Base-by-base conservation (phyloP, 2,113 vertebrate genomes). In the Oreocharis arfaki region DNA sequence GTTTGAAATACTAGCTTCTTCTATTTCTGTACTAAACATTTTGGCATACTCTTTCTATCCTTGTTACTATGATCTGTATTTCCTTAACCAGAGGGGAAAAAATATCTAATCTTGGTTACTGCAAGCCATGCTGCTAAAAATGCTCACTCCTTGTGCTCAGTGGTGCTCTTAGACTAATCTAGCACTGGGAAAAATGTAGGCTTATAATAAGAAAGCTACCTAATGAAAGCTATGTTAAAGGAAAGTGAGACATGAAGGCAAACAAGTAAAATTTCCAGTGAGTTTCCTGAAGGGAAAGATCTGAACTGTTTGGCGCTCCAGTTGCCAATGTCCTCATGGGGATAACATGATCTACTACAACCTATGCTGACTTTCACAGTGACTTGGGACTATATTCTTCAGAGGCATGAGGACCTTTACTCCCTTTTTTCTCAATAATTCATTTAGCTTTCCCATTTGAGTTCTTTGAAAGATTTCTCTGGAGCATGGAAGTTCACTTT, bases 51-150 rank as follows among this genome's bases (percentile, higher is more conserved):
- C 55, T 50, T 94, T 88, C 85, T 88, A 5, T 90, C 55, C 44
- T 42, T 77, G 27, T 89, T 96, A 84, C 79, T 90, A 86, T 76
- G 33, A 74, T 88, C 83, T 90, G 39, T 70, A 42, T 90, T 95
- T 80, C 68, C 42, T 90, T 90, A 83, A 77, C 59, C 39, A 60
- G 59, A 77, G 55, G 42, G 7, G 17, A n/a, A 79, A 84, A 93
- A 65, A 63, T 3, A 44, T 33, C 69, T 87, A 23, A 69, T 90
- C 52, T 74, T 33, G 17, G 28, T 93, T 83, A 22, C 27, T 77
- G 47, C n/a, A 67, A 90, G 16, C n/a, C 3, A 1, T 74, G 30
- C 71, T 90, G 65, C 47, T 80, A 32, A 90, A 86, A 49, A 74
- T 73, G 59, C 33, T 83, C 20, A 8, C 23, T 93, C 37, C 21